Percentiles rank a stretch among this genome's conserved stretches.
Evolutionary conservation across 30 jellyfish, hydroid and myxozoan genomes (phyloP).

Genomic region (Mastigias papua): DNA sequence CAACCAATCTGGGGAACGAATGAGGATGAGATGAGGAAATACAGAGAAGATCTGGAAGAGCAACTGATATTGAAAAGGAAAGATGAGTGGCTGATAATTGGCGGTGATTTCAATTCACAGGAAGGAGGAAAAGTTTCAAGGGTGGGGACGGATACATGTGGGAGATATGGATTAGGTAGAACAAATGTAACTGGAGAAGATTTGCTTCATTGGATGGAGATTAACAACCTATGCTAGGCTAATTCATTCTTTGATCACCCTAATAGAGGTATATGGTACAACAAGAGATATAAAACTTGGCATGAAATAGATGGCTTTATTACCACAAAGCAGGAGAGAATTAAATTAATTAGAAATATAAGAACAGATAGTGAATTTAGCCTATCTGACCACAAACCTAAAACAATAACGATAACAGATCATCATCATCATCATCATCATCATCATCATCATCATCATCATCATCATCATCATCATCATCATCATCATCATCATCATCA

Average conservation of each 20-base stretch:
- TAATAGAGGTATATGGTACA: slow-evolving; percentile 7
- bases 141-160: too few relatives aligned
- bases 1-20: too few relatives aligned
- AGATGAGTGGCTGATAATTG: too few relatives aligned
- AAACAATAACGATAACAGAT: background rate
- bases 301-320: slow-evolving; percentile 10
- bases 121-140: too few relatives aligned
- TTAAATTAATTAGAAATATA: background rate
- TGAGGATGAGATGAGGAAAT: too few relatives aligned
- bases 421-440: too few relatives aligned
- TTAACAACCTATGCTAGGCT: background rate
- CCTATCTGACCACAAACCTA: slow-evolving; percentile 18
- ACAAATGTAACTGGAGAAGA: slow-evolving; percentile 6
- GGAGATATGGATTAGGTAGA: slow-evolving; percentile 3
- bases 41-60: too few relatives aligned
- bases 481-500: too few relatives aligned
- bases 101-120: too few relatives aligned
- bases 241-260: background rate
- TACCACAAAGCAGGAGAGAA: background rate
- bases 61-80: too few relatives aligned
- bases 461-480: too few relatives aligned
- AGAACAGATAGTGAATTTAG: slow-evolving; percentile 7
- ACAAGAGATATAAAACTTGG: background rate
- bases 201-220: slow-evolving; percentile 5
- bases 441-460: too few relatives aligned